Conservation (phyloP, 2,888 invertebrate species). For the Phyto melanocephala region DNA sequence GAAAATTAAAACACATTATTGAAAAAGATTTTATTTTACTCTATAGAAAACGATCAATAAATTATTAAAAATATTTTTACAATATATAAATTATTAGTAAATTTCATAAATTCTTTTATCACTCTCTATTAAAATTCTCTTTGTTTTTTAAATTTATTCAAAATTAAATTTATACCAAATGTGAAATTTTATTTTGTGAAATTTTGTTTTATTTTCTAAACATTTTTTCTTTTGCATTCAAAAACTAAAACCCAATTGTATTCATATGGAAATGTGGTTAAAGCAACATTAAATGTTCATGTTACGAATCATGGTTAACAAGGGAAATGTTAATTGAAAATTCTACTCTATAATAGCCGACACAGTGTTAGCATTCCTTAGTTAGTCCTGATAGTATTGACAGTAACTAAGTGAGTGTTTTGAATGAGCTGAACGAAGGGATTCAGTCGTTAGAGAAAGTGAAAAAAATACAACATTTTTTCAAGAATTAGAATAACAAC, state of each 20-base stretch:
- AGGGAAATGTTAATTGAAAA: constrained; percentile 44
- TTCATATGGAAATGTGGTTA: constrained; percentile 23
- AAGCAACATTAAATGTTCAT: constrained; percentile 44
- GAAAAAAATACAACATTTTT: neutral
- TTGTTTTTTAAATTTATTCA: no score
- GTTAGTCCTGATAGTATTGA: neutral
- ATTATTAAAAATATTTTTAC: no score
- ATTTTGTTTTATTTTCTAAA: no score
- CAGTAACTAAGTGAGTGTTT: neutral
- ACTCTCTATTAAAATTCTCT: no score
- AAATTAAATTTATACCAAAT: no score
- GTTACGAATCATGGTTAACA: constrained; percentile 43
- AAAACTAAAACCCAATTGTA: neutral
- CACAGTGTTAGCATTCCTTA: neutral
- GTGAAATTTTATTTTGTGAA: no score
- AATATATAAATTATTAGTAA: no score
- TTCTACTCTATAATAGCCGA: constrained; percentile 6
- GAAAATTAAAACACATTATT: no score
- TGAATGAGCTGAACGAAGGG: neutral
- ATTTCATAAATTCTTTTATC: no score
- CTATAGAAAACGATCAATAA: no score
- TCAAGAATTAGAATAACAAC: constrained; percentile 24
- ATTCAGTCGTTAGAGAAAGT: neutral
- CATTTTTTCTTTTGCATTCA: no score
- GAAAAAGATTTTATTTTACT: no score